phyloP scores from a whole-genome alignment of 1,140 invertebrate species.

The Lamellibrachia luymesi region DNA sequence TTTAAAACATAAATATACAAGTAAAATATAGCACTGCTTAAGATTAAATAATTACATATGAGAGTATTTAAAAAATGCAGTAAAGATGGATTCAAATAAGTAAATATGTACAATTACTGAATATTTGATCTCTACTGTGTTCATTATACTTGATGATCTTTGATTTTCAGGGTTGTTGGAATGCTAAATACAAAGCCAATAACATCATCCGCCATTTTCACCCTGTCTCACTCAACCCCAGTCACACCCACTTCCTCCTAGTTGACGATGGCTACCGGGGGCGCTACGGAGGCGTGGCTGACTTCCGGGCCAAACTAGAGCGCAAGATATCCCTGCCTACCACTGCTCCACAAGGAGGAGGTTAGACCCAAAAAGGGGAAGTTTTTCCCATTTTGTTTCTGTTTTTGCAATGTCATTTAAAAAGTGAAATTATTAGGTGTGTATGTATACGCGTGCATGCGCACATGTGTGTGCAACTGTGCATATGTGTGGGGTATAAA shows the following conservation, averaged over 20 bases:
- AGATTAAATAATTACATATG: too few species aligned
- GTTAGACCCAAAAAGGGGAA: background rate
- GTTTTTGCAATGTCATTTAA: background rate
- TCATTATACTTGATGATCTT: too few species aligned
- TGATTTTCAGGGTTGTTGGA: conserved; percentile 34
- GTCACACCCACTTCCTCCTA: conserved; percentile 93
- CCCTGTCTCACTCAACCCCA: conserved; percentile 73
- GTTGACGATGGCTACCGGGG: conserved; percentile 93
- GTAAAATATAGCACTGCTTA: too few species aligned
- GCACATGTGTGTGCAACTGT: conserved; percentile 10
- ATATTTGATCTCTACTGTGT: too few species aligned
- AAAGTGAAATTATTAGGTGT: background rate
- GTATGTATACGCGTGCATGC: background rate
- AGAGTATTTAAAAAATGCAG: too few species aligned
- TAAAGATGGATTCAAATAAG: too few species aligned
- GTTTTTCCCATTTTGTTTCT: too few species aligned
- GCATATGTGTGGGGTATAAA: conserved; percentile 28
- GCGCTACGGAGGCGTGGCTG: conserved; percentile 42
- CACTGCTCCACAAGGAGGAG: background rate
- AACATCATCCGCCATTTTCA: conserved; percentile 45
- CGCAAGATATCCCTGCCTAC: conserved; percentile 35
- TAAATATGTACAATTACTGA: too few species aligned
- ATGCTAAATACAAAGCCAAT: conserved; percentile 43
- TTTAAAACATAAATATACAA: too few species aligned
- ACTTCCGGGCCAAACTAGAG: conserved; percentile 48